Percentiles rank a stretch among this genome's conserved stretches.
These are phyloP conservation scores for Ceraclea dissimilis DNA, from an alignment of 2,888 invertebrate genomes.

Conservation along the genomic window DNA sequence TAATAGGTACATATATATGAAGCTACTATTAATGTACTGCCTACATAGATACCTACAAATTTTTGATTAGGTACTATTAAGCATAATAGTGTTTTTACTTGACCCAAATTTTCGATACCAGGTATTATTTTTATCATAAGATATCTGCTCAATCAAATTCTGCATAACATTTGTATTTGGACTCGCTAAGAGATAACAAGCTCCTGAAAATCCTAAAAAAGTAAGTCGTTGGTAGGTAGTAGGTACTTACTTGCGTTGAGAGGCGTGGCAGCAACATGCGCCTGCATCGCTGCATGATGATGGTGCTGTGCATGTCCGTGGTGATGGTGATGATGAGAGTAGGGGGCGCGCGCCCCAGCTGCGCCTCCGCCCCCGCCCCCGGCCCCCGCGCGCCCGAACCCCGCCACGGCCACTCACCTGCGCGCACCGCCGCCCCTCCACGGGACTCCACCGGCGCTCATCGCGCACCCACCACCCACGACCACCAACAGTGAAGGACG, in stretches of 20 bases:
- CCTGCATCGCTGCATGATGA: conserved; percentile 36
- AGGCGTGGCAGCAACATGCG: conserved; percentile 43
- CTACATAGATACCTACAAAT: too few species aligned
- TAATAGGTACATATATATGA: too few species aligned
- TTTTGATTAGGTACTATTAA: too few species aligned
- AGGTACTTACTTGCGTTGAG: conserved; percentile 46
- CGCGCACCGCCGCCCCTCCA: conserved; percentile 15
- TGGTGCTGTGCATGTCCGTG: conserved; percentile 22
- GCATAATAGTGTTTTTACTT: too few species aligned
- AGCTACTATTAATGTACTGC: too few species aligned
- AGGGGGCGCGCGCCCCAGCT: conserved; percentile 41
- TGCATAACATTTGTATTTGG: too few species aligned
- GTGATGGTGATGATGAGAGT: conserved; percentile 25
- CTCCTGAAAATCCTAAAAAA: too few species aligned
- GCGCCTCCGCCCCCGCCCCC: conserved; percentile 27
- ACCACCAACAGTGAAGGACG: conserved; percentile 9
- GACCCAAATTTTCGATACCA: too few species aligned
- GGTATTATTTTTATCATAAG: too few species aligned
- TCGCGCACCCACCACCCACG: conserved; percentile 9
- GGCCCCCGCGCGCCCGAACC: conserved; percentile 21
- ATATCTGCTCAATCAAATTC: too few species aligned
- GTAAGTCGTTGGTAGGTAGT: too few species aligned
- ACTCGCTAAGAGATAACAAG: too few species aligned
- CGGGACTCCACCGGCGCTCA: conserved; percentile 11
- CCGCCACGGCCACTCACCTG: conserved; percentile 21